Percentiles rank a stretch among this genome's conserved stretches.
Evolutionary conservation across 1,140 invertebrate species (phyloP).

Genomic region (Panulirus ornatus): DNA sequence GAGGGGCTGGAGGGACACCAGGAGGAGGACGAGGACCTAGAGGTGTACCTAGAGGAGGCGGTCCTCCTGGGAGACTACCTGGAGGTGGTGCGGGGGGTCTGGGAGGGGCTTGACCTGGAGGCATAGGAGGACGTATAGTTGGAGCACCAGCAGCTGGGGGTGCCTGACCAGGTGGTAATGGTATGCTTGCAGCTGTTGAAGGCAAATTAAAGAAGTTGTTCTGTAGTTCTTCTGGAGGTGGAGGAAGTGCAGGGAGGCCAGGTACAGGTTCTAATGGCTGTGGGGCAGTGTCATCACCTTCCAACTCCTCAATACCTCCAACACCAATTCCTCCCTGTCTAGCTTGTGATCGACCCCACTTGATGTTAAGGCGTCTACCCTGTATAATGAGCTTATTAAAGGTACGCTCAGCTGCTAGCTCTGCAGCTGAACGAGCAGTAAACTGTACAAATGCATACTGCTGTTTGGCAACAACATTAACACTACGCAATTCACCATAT

Average conservation of each 20-base stretch:
- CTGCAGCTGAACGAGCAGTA: slow-evolving; percentile 91
- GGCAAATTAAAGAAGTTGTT: slow-evolving; percentile 91
- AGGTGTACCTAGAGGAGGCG: slow-evolving; percentile 83
- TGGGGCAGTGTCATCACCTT: slow-evolving; percentile 77
- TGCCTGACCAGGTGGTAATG: slow-evolving; percentile 75
- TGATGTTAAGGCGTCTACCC: slow-evolving; percentile 93
- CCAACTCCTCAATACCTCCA: slow-evolving; percentile 75
- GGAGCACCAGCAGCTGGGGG: slow-evolving; percentile 55
- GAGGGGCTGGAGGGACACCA: slow-evolving; percentile 80
- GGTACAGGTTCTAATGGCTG: slow-evolving; percentile 89
- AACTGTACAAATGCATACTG: slow-evolving; percentile 99
- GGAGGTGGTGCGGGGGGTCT: slow-evolving; percentile 78
- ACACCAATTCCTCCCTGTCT: slow-evolving; percentile 78
- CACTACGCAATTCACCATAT: slow-evolving; percentile 97
- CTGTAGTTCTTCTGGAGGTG: slow-evolving; percentile 86
- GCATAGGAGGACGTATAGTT: slow-evolving; percentile 59
- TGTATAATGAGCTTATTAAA: slow-evolving; percentile 96
- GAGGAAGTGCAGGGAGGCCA: slow-evolving; percentile 87
- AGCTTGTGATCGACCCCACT: slow-evolving; percentile 96
- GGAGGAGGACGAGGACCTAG: slow-evolving; percentile 76
- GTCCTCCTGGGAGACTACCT: slow-evolving; percentile 78
- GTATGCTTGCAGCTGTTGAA: slow-evolving; percentile 76
- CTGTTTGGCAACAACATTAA: slow-evolving; percentile 94
- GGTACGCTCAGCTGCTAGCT: slow-evolving; percentile 95
- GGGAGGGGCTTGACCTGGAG: slow-evolving; percentile 69